Conservation (phyloP, 2,888 invertebrate species). For the Papilio demoleus region DNA sequence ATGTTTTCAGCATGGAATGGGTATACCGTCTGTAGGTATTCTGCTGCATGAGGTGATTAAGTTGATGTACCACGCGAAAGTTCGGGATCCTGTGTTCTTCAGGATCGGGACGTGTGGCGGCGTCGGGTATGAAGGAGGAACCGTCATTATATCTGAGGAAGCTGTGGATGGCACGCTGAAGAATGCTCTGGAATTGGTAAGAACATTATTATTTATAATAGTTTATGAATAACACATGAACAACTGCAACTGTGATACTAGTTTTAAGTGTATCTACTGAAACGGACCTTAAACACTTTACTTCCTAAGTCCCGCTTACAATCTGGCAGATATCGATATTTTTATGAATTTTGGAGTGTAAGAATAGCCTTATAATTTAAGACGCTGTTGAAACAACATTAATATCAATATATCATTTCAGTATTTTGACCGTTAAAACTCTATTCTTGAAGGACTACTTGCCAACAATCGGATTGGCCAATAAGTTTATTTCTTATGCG, state of each 20-base stretch:
- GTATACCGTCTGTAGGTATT: conserved; percentile 97
- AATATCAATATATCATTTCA: no score
- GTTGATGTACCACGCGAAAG: conserved; percentile 95
- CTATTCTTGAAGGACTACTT: no score
- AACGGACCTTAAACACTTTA: no score
- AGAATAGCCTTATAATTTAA: no score
- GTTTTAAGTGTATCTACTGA: background rate
- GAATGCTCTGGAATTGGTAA: conserved; percentile 89
- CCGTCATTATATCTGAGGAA: conserved; percentile 96
- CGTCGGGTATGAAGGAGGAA: conserved; percentile 95
- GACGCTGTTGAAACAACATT: no score
- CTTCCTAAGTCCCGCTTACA: no score
- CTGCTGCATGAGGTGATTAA: conserved; percentile 98
- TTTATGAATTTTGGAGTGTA: no score
- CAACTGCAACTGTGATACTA: background rate
- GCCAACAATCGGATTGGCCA: no score
- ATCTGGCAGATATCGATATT: no score
- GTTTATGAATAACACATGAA: background rate
- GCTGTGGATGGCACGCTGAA: conserved; percentile 94
- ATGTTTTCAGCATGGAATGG: conserved; percentile 96
- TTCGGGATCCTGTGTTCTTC: conserved; percentile 93
- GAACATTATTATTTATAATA: background rate
- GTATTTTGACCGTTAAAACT: no score
- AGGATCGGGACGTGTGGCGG: conserved; percentile 98
- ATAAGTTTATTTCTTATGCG: no score